phyloP scores from a whole-genome alignment of 2,113 vertebrate genomes.

The Acanthochromis polyacanthus region DNA sequence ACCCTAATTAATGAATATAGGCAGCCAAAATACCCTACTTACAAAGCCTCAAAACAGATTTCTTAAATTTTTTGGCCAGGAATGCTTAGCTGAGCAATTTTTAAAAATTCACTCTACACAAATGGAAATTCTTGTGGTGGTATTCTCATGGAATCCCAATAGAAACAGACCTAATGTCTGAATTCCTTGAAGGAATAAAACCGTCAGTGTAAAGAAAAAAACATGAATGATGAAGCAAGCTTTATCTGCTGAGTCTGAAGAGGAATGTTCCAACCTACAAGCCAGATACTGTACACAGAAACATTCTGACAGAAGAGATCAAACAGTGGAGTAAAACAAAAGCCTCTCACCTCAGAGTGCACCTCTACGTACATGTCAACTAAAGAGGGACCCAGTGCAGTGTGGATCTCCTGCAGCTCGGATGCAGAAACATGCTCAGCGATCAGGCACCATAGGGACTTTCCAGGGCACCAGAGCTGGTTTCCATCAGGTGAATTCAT shows the following conservation, averaged over 20 bases:
- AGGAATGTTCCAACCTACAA: neutral
- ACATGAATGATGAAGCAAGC: neutral
- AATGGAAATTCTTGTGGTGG: conserved; percentile 49
- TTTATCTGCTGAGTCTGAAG: neutral
- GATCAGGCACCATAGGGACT: conserved; percentile 87
- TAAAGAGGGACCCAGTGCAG: conserved; percentile 81
- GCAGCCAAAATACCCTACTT: conserved; percentile 33
- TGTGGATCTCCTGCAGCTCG: conserved; percentile 84
- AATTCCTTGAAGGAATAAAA: conserved; percentile 26
- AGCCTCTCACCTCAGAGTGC: conserved; percentile 85
- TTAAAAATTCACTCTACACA: conserved; percentile 12
- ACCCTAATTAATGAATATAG: conserved; percentile 34
- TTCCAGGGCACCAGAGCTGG: conserved; percentile 54
- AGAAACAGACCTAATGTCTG: conserved; percentile 12
- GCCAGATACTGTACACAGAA: neutral
- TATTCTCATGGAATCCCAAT: conserved; percentile 26
- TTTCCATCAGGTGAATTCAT: conserved; percentile 69
- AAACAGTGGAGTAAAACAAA: neutral
- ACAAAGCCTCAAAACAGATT: conserved; percentile 17
- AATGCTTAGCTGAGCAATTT: conserved; percentile 34
- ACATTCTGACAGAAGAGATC: neutral
- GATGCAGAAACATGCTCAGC: conserved; percentile 78
- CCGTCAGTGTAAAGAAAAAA: too few relatives aligned
- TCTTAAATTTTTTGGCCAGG: conserved; percentile 36
- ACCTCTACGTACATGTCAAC: conserved; percentile 87